Evolutionary conservation across 2,797 vertebrate genomes (phyloP).

Genomic region (Gymnoscopelus braueri): DNA sequence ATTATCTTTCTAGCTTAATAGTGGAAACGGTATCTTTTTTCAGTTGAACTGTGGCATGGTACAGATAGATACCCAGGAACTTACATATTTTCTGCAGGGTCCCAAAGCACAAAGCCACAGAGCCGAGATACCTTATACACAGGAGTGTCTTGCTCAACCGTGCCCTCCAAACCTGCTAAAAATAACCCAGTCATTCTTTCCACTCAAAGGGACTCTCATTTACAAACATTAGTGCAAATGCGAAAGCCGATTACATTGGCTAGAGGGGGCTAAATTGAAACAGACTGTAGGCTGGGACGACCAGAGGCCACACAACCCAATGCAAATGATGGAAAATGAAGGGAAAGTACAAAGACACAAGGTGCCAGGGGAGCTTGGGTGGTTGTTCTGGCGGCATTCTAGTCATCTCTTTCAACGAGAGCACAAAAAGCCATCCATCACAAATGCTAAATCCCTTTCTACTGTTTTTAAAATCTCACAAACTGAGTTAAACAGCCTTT

Average conservation of each 20-base stretch:
- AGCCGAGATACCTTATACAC: conserved; percentile 16
- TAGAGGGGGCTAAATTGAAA: conserved; percentile 57
- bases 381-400: conserved; percentile 19
- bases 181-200: conserved; percentile 69
- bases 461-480: too few species aligned
- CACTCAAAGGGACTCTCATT: conserved; percentile 65
- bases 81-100: conserved; percentile 25
- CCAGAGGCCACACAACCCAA: conserved; percentile 37
- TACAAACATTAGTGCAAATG: conserved; percentile 80
- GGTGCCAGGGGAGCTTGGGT: conserved; percentile 17
- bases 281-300: conserved; percentile 45
- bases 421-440: conserved; percentile 30
- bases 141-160: conserved; percentile 22
- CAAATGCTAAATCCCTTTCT: neutral
- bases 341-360: conserved; percentile 41
- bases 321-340: conserved; percentile 45
- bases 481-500: too few species aligned
- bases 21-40: conserved; percentile 7
- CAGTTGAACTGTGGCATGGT: neutral
- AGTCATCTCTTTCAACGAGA: conserved; percentile 12
- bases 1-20: conserved; percentile 21
- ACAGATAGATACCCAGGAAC: neutral
- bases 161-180: conserved; percentile 60
- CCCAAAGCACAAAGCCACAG: conserved; percentile 4
- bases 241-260: conserved; percentile 75